These are phyloP conservation scores for Brachypalpus laphriformis DNA, from an alignment of 2,888 invertebrate genomes.

Conservation along the genomic window DNA sequence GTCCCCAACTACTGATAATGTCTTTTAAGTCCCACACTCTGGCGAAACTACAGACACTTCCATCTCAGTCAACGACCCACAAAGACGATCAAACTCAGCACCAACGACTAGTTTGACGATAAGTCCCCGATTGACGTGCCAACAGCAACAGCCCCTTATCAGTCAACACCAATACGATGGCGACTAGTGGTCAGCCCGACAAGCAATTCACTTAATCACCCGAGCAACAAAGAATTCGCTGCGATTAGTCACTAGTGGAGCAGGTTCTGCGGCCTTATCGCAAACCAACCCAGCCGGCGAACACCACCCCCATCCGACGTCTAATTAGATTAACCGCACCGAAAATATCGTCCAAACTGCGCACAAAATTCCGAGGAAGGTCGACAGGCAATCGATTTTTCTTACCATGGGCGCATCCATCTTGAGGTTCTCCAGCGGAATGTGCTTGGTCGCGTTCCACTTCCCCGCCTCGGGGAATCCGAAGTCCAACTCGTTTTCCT, in stretches of 20 bases:
- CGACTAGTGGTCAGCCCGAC: background rate
- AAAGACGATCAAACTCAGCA: background rate
- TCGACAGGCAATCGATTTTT: conserved; percentile 64
- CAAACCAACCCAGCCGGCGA: conserved; percentile 52
- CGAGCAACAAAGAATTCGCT: conserved; percentile 25
- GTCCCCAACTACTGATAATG: background rate
- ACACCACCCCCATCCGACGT: background rate
- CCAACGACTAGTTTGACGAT: conserved; percentile 3
- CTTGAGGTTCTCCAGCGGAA: conserved; percentile 87
- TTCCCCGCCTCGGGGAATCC: conserved; percentile 82
- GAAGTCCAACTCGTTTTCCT: conserved; percentile 78
- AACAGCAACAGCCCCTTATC: conserved; percentile 9
- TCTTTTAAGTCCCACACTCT: background rate
- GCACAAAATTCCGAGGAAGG: conserved; percentile 20
- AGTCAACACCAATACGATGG: background rate
- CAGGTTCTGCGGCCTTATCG: background rate
- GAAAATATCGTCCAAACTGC: conserved; percentile 60
- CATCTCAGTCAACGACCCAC: conserved; percentile 48
- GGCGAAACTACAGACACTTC: too few relatives aligned
- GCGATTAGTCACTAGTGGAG: conserved; percentile 44
- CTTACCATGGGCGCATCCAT: conserved; percentile 90
- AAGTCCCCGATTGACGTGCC: background rate
- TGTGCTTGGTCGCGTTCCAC: conserved; percentile 86
- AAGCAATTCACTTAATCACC: conserved; percentile 5
- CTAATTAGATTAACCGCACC: conserved; percentile 28